These are phyloP conservation scores for Irena cyanogastra DNA, from an alignment of 2,113 vertebrate genomes.

Conservation along the genomic window DNA sequence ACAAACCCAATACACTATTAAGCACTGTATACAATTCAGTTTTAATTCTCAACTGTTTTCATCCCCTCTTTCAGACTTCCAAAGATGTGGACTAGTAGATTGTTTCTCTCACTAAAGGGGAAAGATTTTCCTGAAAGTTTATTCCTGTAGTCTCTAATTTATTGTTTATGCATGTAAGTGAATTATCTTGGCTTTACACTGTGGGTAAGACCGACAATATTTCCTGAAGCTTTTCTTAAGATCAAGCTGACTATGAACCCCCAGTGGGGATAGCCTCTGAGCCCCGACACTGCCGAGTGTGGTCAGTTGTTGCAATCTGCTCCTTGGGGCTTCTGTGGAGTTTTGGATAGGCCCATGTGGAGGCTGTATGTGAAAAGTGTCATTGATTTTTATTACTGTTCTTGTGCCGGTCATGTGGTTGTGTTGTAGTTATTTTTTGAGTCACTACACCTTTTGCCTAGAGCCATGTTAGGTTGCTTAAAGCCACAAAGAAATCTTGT, in stretches of 20 bases:
- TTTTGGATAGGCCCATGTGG: not conserved
- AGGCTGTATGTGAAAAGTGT: not conserved
- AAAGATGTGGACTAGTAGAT: not conserved
- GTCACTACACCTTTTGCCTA: not conserved
- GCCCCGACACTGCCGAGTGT: not conserved
- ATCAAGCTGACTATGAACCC: not conserved
- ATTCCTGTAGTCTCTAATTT: not conserved
- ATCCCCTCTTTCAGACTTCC: not conserved
- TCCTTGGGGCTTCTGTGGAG: fast-evolving
- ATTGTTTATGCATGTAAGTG: not conserved
- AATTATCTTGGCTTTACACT: not conserved
- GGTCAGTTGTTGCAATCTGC: not conserved
- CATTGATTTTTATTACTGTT: not conserved
- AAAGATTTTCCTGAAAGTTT: not conserved
- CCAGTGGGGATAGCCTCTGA: not conserved
- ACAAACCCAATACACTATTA: not conserved
- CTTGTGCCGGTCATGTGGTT: not conserved
- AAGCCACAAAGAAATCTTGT: not conserved
- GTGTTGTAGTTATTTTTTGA: not conserved
- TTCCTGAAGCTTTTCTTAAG: not conserved
- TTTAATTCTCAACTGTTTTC: not conserved
- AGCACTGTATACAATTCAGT: not conserved
- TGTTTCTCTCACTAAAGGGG: not conserved
- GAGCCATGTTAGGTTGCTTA: not conserved
- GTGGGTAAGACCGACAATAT: not conserved